Evolutionary conservation across 2,113 vertebrate genomes (phyloP).

Genomic region (Microcebus tavaratra): DNA sequence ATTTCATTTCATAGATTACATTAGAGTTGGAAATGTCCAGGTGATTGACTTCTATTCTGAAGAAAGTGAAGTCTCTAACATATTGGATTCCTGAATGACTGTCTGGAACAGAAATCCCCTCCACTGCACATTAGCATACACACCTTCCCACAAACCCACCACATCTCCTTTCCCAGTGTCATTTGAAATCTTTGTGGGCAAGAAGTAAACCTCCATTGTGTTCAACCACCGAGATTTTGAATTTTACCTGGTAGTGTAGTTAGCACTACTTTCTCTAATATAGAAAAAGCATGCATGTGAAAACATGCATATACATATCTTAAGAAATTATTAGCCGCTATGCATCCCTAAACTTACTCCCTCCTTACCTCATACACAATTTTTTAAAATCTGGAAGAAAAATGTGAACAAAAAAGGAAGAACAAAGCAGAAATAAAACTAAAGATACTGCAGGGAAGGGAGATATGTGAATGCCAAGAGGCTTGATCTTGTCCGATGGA

Average conservation of each 20-base stretch:
- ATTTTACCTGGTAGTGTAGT: neutral
- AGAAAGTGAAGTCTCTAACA: neutral
- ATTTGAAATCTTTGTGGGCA: neutral
- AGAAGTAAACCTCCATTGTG: neutral
- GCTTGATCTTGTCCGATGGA: neutral
- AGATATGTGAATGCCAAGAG: neutral
- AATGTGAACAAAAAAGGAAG: neutral
- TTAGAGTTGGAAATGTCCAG: neutral
- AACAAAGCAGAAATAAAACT: neutral
- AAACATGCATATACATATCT: neutral
- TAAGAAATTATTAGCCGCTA: neutral
- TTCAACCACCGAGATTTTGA: neutral
- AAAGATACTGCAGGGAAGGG: neutral
- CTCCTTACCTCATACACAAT: fast-evolving
- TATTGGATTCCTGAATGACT: neutral
- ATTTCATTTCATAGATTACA: neutral
- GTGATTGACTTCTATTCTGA: neutral
- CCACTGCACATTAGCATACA: neutral
- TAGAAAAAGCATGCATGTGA: neutral
- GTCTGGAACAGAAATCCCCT: neutral
- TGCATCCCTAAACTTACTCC: neutral
- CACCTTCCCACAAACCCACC: neutral
- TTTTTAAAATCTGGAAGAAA: neutral
- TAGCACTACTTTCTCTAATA: neutral
- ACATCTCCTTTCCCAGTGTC: neutral